A percentile compares a stretch with the other conserved stretches of the same genome.
Conservation (phyloP, 2,113 vertebrate species). For the Psophia crepitans region DNA sequence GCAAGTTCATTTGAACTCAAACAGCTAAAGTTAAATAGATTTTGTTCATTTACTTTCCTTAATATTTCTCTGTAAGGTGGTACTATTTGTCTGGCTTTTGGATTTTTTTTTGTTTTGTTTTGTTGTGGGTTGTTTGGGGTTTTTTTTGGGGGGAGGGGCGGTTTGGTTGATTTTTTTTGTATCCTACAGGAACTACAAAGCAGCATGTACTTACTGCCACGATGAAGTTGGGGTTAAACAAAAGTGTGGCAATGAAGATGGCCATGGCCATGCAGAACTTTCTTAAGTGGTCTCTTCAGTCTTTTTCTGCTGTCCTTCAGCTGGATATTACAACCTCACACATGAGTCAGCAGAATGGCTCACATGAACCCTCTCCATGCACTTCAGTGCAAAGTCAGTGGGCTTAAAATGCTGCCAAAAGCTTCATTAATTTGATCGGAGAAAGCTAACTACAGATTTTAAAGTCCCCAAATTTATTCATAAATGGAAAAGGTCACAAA, state of each 20-base stretch:
- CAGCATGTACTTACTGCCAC: background rate
- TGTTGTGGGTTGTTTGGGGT: too few species aligned
- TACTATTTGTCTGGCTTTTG: background rate
- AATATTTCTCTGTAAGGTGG: background rate
- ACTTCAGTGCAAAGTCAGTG: background rate
- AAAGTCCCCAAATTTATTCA: background rate
- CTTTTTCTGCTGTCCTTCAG: background rate
- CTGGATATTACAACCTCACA: background rate
- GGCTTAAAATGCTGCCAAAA: background rate
- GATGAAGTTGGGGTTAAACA: background rate
- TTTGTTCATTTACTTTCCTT: background rate
- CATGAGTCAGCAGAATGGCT: background rate
- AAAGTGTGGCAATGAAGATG: background rate
- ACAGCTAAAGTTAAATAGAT: background rate
- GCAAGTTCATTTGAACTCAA: background rate
- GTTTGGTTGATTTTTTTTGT: background rate
- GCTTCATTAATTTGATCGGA: background rate
- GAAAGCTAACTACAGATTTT: background rate
- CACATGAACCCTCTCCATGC: background rate
- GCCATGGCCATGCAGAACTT: background rate
- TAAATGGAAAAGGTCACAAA: background rate
- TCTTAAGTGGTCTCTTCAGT: background rate
- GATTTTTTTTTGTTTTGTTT: background rate
- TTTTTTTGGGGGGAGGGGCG: too few species aligned
- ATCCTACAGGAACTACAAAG: background rate